Base-by-base conservation (phyloP, 2,113 vertebrate species). In the Rhineura floridana region DNA sequence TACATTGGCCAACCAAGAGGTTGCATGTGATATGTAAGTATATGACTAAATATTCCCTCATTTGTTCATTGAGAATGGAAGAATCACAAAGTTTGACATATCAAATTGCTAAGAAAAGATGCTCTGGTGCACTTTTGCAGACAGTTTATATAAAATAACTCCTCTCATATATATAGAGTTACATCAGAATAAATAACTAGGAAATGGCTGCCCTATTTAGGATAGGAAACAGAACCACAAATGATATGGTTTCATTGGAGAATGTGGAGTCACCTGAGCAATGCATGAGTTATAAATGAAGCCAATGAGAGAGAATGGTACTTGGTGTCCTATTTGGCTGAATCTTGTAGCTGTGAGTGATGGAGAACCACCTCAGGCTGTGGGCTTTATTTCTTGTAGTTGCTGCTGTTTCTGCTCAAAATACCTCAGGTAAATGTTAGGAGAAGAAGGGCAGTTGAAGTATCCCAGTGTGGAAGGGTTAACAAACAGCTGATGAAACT, bases 231-330 rank as follows among this genome's bases (percentile, higher is more conserved):
- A 0, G 84, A n/a, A 39, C 2, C 82, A 72, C 19, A 13, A 10
- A 0, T 0, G 72, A 39, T 21, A 55, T 3, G 6, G 0, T 89
- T 84, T 81, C 70, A 86, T 2, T 83, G 88, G 88, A 48, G 67
- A 36, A 52, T 0, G 39, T 0, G 0, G 0, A 0, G 36, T 7
- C 42, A 0, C 23, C 33, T 73, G 2, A 4, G 83, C 55, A 50
- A 4, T 17, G 48, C 36, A 48, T 70, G 39, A 13, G 82, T 19
- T 76, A 78, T 86, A 86, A 92, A 93, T 82, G 13, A 48, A 70
- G 33, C 11, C 15, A 0, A 1, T 1, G n/a, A 1, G 17, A 1
- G 36, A 8, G 17, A 17, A 6, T 0, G 0, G 6, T 0, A 25
- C 1, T 67, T 55, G 12, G 11, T 69, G 7, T 25, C 19, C 30